Conservation (phyloP, 2,113 vertebrate genomes). For the Toxotes jaculatrix region DNA sequence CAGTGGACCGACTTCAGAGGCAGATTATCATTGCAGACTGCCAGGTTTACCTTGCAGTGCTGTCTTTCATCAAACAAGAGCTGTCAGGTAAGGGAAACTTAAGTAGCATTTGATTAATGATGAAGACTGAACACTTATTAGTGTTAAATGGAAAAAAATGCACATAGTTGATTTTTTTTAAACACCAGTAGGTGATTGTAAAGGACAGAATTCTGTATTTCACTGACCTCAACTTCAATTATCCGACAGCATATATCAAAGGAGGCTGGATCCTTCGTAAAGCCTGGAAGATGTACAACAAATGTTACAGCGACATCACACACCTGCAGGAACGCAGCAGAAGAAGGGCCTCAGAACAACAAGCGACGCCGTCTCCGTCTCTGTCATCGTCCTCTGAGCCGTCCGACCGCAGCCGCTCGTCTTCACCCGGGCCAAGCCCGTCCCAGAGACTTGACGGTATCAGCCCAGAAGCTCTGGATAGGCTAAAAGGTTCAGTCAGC, state of each 20-base stretch:
- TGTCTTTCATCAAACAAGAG: constrained; percentile 97
- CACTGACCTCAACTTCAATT: constrained; percentile 2
- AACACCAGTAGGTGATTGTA: background rate
- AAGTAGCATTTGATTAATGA: background rate
- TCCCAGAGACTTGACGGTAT: constrained; percentile 87
- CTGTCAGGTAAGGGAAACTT: constrained; percentile 87
- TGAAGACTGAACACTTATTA: background rate
- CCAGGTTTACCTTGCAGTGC: constrained; percentile 97
- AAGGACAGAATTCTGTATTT: background rate
- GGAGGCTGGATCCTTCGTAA: constrained; percentile 99
- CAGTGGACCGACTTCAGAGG: constrained; percentile 94
- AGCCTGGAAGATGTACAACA: constrained; percentile 99
- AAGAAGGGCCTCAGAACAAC: constrained; percentile 75
- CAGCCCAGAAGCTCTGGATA: constrained; percentile 91
- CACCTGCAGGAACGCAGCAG: constrained; percentile 91
- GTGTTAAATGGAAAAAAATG: background rate
- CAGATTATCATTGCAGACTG: constrained; percentile 99
- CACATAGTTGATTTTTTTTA: background rate
- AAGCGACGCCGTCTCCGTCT: constrained; percentile 72
- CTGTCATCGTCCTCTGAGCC: constrained; percentile 87
- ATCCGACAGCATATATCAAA: constrained; percentile 93
- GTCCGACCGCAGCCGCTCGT: constrained; percentile 83
- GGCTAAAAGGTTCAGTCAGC: constrained; percentile 98
- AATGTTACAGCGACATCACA: constrained; percentile 97
- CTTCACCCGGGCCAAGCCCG: constrained; percentile 82